Percentiles rank a stretch among this genome's conserved stretches.
phyloP scores from a whole-genome alignment of 2,113 vertebrate species.

The Craseonycteris thonglongyai region DNA sequence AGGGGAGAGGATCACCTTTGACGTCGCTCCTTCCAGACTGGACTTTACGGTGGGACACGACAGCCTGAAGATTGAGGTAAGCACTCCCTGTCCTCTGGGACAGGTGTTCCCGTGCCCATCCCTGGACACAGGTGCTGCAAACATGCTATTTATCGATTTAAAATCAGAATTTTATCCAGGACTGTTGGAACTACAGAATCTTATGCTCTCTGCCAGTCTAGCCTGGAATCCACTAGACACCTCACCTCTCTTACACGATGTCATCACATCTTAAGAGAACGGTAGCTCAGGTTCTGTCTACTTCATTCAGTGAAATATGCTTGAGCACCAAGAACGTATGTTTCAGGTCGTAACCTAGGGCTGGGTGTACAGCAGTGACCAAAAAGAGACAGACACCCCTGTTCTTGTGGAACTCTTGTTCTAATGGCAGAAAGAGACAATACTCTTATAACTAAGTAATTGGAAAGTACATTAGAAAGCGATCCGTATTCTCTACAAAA shows the following conservation, averaged over 20 bases:
- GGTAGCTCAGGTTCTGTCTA: background rate
- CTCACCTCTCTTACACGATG: rapidly evolving
- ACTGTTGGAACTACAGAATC: background rate
- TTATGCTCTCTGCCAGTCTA: background rate
- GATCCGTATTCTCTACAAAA: background rate
- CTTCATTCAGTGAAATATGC: background rate
- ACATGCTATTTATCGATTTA: background rate
- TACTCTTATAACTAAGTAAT: background rate
- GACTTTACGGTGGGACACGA: constrained; percentile 93
- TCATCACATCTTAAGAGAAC: background rate
- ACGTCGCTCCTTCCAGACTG: constrained; percentile 92
- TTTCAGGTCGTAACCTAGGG: background rate
- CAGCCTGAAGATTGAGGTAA: constrained; percentile 93
- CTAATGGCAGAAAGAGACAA: background rate
- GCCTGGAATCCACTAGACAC: background rate
- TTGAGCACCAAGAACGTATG: rapidly evolving
- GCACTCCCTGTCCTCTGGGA: background rate
- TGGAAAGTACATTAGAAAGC: background rate
- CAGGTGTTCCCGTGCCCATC: background rate
- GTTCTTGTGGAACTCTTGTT: background rate
- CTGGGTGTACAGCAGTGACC: background rate
- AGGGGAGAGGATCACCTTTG: constrained; percentile 97
- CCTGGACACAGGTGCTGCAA: background rate
- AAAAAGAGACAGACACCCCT: background rate
- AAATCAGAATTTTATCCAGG: background rate